Base-by-base conservation (phyloP, 2,797 vertebrate genomes). In the Erethizon dorsatum region DNA sequence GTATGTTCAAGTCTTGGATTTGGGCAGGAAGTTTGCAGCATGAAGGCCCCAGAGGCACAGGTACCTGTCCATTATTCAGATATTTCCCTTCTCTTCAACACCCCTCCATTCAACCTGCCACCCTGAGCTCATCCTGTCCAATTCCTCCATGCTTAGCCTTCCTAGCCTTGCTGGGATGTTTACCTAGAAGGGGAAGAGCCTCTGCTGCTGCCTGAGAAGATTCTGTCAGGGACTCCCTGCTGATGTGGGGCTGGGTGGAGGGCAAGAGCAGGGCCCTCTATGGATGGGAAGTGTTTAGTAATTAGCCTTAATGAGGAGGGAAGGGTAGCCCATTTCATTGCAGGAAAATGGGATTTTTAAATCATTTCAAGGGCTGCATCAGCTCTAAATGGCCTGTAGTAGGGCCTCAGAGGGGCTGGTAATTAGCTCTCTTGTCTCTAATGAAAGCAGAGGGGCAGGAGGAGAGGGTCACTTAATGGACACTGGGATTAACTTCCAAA, bases 241-340 rank as follows among this genome's bases (percentile, higher is more conserved):
- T 54, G 52, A 75, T 54, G 18, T 37, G 9, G 37, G 65, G 37
- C 37, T 92, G 37, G 59, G 65, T 59, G 83, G 67, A 91, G 94
- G 84, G 88, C 41, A 24, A 95, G 13, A 95, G 90, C 93, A 92
- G 88, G 77, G 82, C n/a, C 71, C 83, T 95, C 91, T n/a, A 79
- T 67, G 75, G 50, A 73, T 3, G 2, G 18, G 67, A 92, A 95
- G 93, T 90, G 75, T 95, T 96, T 91, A 26, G 71, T 95, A 97
- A 97, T 97, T 98, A 97, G 96, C 77, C 88, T 91, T 98, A 97
- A 97, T 86, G 63, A 96, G 85, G 95, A 97, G 77, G 97, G 86
- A 97, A 94, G 97, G 33, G 75, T 83, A 33, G 15, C 86, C 77
- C 2, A 8, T 95, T 97, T 97, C 90, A 79, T 37, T 94, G 87